Base-by-base conservation (phyloP, 2,888 invertebrate genomes). In the Chydorus sphaericus region DNA sequence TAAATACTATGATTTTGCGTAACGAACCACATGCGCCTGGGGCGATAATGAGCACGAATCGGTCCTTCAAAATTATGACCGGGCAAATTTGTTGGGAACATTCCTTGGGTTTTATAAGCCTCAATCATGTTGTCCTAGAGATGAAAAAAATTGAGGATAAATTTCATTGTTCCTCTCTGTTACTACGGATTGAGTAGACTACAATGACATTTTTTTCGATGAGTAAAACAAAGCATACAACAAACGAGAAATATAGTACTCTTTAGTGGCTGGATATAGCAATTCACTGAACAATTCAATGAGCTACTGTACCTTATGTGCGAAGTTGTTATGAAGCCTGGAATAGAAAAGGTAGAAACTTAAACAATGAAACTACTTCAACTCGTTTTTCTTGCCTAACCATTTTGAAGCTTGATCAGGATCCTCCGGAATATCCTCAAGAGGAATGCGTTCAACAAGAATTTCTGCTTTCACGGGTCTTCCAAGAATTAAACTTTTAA, bases 361-460 rank as follows among this genome's bases (percentile, higher is more conserved):
- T n/a, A n/a, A n/a, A n/a, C n/a, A n/a, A n/a, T 23, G 31, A n/a
- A 62, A 66, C 73, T 88, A 89, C 76, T 91, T 92, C 63, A 79
- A 75, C 61, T 83, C 78, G 68, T 86, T 96, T 33, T 86, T 72
- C 55, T 86, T 76, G 62, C 88, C 83, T 58, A 96, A 71, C 84
- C 90, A 94, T 58, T 79, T 76, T 4, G 85, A 78, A 55, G 85
- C 85, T 52, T 74, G 79, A 60, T 79, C 80, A 62, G 86, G 85
- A 54, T 78, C 80, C 48, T 79, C 77, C 0, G 93, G 93, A 30
- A 94, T 77, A 53, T 79, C 77, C 48, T 84, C 81, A 44, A 93
- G 73, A 1, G 87, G 84, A 67, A 91, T 84, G 65, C 94, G 78
- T 60, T 83, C 78, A 63, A 89, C 79, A 65, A 82, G 81, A 71